Evolutionary conservation across 2,888 invertebrate genomes (phyloP).

Genomic region (Drosophila meridiana): DNA sequence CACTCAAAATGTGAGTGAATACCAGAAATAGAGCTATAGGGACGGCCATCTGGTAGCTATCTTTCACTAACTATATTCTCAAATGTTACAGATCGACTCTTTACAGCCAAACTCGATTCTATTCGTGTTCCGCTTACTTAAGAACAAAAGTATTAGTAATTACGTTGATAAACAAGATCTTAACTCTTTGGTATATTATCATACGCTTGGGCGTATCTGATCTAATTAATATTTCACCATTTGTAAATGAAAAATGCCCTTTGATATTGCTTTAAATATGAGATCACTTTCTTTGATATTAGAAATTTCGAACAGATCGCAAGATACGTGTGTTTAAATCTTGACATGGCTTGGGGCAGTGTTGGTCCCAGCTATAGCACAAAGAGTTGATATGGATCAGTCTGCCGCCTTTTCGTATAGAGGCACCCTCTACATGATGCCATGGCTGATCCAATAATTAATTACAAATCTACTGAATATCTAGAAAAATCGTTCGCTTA

Average conservation of each 20-base stretch:
- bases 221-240: background rate
- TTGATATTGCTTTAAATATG: background rate
- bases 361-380: too few species aligned
- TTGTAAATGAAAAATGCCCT: background rate
- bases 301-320: too few species aligned
- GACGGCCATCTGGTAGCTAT: background rate
- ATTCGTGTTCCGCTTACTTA: background rate
- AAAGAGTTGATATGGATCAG: background rate
- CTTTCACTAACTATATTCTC: background rate
- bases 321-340: too few species aligned
- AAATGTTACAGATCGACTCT: too few species aligned
- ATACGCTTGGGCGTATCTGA: too few species aligned
- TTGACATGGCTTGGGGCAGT: too few species aligned
- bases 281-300: too few species aligned
- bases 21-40: background rate
- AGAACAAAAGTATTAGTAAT: background rate
- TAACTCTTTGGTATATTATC: too few species aligned
- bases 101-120: constrained; percentile 4
- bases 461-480: too few species aligned
- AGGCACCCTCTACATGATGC: background rate
- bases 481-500: background rate
- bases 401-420: background rate
- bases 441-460: background rate
- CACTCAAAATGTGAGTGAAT: background rate
- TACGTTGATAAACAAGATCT: background rate